Evolutionary conservation across 2,888 invertebrate genomes (phyloP), one percentile per base, ranked within the genome.

Genomic region (Lucinisca nassula): DNA sequence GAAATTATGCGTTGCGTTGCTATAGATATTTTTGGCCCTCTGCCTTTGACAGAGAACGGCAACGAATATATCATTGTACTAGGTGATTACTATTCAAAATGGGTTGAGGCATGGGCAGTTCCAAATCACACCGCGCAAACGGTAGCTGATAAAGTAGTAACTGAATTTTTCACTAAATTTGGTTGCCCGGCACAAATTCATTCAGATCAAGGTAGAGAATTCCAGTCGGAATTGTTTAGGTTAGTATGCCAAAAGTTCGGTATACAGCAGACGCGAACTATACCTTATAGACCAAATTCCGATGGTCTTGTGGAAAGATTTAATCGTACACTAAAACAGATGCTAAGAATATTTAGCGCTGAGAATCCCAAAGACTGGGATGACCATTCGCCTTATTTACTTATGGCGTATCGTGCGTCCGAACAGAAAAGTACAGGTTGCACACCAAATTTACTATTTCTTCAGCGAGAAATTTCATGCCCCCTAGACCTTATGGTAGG

Each of bases 61-160:
- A 72, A 72, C 24, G 6, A 14, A 24, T 75, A 82, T 40, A 76
- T 82, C 24, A 75, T 81, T 17, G 61, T 74, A 3, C 27, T 81
- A 12, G 30, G 61, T 58, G 75, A 81, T 32, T 75, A 81, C 38
- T 81, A 49, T 37, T 49, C 72, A 24, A 79, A 72, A 49, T 79
- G 40, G 27, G 32, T 27, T 38, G 81, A 81, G 27, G 74, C 82
- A n/a, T 82, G 67, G 37, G 10, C 40, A 32, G 27, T 82, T 21
- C 74, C 74, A 27, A 40, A 75, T 45, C 81, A 81, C 14, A 74
- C 74, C 0, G 81, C 81, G 0, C 30, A 58, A 0, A 75, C 75
- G 1, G 81, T 81, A 38, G 75, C 81, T 17, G 81, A 81, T 38
- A 79, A 72, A 37, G 4, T 79, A 35, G 79, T 80, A 1, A 73